Evolutionary conservation across 1,140 invertebrate genomes (phyloP).

Genomic region (Drosophila tristis): DNA sequence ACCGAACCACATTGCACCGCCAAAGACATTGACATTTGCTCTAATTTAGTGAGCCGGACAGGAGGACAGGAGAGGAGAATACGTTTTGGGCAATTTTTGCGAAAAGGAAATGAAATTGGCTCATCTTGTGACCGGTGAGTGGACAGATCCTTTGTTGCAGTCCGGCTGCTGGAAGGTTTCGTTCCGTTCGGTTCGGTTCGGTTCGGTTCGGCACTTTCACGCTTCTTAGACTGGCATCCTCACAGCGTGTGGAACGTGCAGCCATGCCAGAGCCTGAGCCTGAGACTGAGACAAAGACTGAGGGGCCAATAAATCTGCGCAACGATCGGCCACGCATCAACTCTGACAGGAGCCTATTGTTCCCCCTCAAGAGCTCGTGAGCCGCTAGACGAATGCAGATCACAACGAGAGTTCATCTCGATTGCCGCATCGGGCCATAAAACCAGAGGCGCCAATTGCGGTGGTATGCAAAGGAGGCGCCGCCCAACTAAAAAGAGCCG

Average conservation of each 20-base stretch:
- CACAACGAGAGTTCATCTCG: not conserved
- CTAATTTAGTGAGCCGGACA: conserved; percentile 64
- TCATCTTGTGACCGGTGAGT: conserved; percentile 53
- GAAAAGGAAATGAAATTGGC: conserved; percentile 61
- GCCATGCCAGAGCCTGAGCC: conserved; percentile 46
- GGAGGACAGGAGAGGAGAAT: no score
- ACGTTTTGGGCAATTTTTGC: conserved; percentile 57
- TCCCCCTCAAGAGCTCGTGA: conserved; percentile 42
- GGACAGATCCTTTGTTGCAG: conserved; percentile 56
- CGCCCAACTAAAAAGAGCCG: conserved; percentile 30
- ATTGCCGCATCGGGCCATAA: conserved; percentile 27
- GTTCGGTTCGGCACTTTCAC: conserved; percentile 61
- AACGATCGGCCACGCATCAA: conserved; percentile 63
- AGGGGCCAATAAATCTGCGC: conserved; percentile 73
- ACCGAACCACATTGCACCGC: conserved; percentile 6
- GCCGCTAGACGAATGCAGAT: conserved; percentile 6
- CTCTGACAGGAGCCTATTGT: conserved; percentile 60
- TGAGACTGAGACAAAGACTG: conserved; percentile 47
- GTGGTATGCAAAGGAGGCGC: conserved; percentile 31
- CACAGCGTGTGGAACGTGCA: conserved; percentile 45
- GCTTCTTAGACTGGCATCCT: conserved; percentile 48
- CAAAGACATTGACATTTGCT: conserved; percentile 44
- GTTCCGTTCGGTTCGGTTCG: conserved; percentile 18
- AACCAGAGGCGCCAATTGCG: conserved; percentile 59
- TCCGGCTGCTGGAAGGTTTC: conserved; percentile 37